Percentiles rank a stretch among this genome's conserved stretches.
Evolutionary conservation across 1,140 invertebrate genomes (phyloP).

Genomic region (Eufriesea mexicana): DNA sequence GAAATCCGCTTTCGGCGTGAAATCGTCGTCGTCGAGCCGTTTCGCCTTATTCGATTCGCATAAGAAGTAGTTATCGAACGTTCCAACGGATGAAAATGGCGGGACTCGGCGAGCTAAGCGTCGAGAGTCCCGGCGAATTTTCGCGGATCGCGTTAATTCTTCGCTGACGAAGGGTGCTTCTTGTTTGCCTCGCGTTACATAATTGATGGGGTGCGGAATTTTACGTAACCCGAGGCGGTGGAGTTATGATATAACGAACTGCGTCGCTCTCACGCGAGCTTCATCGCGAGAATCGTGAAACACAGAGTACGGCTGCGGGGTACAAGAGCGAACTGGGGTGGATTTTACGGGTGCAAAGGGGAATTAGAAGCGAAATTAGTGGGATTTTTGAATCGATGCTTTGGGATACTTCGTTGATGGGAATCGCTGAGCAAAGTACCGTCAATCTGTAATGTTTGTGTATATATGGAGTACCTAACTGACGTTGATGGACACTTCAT

Average conservation of each 20-base stretch:
- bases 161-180: not conserved
- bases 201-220: not conserved
- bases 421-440: too few relatives aligned
- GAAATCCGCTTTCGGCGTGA: slow-evolving; percentile 3
- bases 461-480: too few relatives aligned
- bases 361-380: too few relatives aligned
- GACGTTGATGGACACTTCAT: too few relatives aligned
- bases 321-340: too few relatives aligned
- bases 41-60: not conserved
- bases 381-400: too few relatives aligned
- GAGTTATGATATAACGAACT: not conserved
- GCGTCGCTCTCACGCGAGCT: not conserved
- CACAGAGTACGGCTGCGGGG: not conserved
- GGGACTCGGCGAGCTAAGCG: not conserved
- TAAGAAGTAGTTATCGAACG: not conserved
- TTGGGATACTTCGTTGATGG: too few relatives aligned
- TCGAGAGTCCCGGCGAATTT: not conserved
- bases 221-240: not conserved
- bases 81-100: not conserved
- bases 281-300: not conserved
- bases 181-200: not conserved
- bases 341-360: too few relatives aligned
- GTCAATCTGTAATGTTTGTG: too few relatives aligned
- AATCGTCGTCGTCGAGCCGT: not conserved
- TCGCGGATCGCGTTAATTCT: not conserved